Percentiles rank a stretch among this genome's conserved stretches.
Evolutionary conservation across 2,113 vertebrate species (phyloP).

Genomic region (Pelecanus crispus): DNA sequence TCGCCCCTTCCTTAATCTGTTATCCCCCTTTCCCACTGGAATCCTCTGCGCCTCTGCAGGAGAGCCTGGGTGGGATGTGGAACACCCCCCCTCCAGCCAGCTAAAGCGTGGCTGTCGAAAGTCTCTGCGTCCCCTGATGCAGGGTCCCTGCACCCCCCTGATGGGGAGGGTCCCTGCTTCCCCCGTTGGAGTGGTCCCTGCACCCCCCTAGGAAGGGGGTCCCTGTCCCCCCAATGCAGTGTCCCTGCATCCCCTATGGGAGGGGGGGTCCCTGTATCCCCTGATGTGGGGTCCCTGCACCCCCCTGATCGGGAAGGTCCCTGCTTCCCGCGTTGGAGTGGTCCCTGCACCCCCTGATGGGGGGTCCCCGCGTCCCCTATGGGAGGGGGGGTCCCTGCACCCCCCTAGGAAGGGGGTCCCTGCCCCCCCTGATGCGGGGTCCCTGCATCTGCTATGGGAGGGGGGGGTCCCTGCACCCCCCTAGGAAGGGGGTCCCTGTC

Average conservation of each 20-base stretch:
- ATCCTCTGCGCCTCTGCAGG: not conserved
- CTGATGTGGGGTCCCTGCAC: too few species aligned
- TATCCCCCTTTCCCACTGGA: not conserved
- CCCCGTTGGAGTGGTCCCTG: too few species aligned
- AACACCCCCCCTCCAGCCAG: accelerated
- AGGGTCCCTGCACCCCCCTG: too few species aligned
- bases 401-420: not conserved
- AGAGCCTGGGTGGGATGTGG: not conserved
- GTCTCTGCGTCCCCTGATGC: not conserved
- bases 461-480: not conserved
- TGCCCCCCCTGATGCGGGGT: not conserved
- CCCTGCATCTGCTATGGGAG: too few species aligned
- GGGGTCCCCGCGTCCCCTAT: not conserved
- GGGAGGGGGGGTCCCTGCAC: not conserved
- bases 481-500: not conserved
- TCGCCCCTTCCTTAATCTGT: not conserved
- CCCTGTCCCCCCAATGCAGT: not conserved
- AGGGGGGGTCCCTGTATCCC: not conserved
- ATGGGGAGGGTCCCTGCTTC: not conserved
- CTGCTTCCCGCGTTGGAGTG: not conserved
- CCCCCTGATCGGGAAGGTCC: too few species aligned
- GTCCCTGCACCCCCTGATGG: not conserved
- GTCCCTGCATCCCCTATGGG: too few species aligned
- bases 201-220: too few species aligned
- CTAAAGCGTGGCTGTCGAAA: accelerated